Evolutionary conservation across 2,888 invertebrate species (phyloP), one percentile per base, ranked within the genome.

Genomic region (Drosophila atripex): DNA sequence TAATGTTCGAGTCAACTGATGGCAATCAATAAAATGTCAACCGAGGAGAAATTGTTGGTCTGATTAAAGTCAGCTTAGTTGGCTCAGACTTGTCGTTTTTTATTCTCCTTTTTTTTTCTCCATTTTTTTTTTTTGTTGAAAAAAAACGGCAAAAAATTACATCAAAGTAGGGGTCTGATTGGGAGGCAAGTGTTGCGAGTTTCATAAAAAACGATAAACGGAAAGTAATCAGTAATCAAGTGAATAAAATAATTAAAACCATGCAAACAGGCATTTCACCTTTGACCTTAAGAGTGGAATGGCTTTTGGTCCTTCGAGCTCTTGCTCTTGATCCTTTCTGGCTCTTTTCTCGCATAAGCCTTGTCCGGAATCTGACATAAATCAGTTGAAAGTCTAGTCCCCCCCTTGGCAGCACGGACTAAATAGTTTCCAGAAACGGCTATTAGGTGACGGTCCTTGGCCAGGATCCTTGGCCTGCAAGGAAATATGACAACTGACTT

Each of bases 11-110:
- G 65, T 61, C 69, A 71, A 76, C 69, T 65, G 63, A 49, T 56
- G 69, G 73, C 76, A 78, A 76, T 77, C 76, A 78, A 76, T 77
- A 76, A 76, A 71, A 69, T 65, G 78, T 77, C 78, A 77, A 54
- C 46, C 56, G 11, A 45, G 61, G 65, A 50, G 60, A 65, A 75
- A 75, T 77, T 65, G 64, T 58, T 55, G 50, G 56, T 54, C 65
- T 60, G 76, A 75, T 76, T 76, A 75, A 73, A 73, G 76, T 70
- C 56, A 59, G 69, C 63, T 53, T 41, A 30, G 51, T 28, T 56
- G 39, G 41, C 38, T 45, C 28, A 21, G 45, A 14, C 39, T 46
- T 41, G n/a, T n/a, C n/a, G n/a, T n/a, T n/a, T n/a, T n/a, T n/a
- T n/a, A n/a, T n/a, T n/a, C 18, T 18, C 18, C 18, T 5, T 28